These are phyloP conservation scores for Salminus brasiliensis DNA, from an alignment of 2,113 vertebrate species.

Conservation along the genomic window DNA sequence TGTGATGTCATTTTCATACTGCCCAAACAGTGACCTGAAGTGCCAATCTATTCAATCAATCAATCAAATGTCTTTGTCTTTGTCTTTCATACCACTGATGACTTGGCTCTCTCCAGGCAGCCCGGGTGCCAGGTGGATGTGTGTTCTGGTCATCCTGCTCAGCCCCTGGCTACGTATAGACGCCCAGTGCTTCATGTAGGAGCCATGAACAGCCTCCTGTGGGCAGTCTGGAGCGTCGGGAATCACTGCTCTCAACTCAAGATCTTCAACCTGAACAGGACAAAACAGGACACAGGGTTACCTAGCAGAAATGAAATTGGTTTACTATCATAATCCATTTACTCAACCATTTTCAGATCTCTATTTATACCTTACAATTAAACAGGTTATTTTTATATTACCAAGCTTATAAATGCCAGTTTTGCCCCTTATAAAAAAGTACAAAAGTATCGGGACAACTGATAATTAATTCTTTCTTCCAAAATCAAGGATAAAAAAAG, in stretches of 20 bases:
- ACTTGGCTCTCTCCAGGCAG: constrained; percentile 78
- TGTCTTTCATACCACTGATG: constrained; percentile 77
- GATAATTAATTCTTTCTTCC: too few species aligned
- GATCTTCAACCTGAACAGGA: constrained; percentile 74
- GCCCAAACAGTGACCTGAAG: too few species aligned
- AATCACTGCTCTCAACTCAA: constrained; percentile 78
- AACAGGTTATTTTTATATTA: too few species aligned
- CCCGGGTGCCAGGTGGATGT: constrained; percentile 85
- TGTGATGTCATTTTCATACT: too few species aligned
- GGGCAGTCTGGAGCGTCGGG: constrained; percentile 75
- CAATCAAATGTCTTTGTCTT: not conserved
- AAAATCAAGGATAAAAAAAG: too few species aligned
- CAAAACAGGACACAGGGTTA: not conserved
- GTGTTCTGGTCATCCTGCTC: constrained; percentile 78
- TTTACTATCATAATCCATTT: too few species aligned
- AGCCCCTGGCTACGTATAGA: constrained; percentile 81
- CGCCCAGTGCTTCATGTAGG: constrained; percentile 81
- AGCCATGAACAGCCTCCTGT: constrained; percentile 80
- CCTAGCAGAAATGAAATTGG: not conserved
- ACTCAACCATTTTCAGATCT: too few species aligned
- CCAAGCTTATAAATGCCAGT: too few species aligned
- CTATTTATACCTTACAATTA: too few species aligned
- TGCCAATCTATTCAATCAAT: too few species aligned
- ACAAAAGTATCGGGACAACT: too few species aligned
- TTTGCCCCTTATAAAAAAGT: too few species aligned